Conservation (phyloP, 1,140 invertebrate genomes). For the Ditylenchus dipsaci region DNA sequence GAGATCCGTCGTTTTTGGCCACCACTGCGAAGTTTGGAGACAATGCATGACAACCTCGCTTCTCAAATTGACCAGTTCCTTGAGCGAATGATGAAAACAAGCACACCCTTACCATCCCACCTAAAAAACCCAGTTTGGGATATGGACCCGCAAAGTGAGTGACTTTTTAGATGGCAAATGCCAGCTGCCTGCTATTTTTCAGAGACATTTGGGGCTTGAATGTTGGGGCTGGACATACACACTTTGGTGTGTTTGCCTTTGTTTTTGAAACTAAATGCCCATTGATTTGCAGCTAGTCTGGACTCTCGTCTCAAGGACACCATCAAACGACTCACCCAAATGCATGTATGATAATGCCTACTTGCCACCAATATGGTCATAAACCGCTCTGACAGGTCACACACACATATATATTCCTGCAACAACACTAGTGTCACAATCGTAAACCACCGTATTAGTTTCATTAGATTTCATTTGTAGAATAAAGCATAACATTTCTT, state of each 20-base stretch:
- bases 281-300: constrained; percentile 16
- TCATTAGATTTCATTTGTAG: no score
- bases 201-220: background rate
- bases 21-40: constrained; percentile 52
- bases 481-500: no score
- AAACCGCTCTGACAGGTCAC: no score
- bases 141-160: constrained; percentile 20
- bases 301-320: constrained; percentile 30
- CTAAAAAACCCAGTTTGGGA: constrained; percentile 42
- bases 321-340: constrained; percentile 14
- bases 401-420: no score
- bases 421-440: no score
- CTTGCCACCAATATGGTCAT: no score
- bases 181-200: background rate
- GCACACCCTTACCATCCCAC: constrained; percentile 53
- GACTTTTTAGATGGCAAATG: background rate
- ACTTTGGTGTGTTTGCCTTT: background rate
- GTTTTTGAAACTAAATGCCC: background rate
- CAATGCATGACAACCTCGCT: constrained; percentile 50
- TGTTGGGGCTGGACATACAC: no score
- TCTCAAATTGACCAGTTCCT: constrained; percentile 52
- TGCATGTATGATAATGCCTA: background rate
- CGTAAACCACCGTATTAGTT: no score
- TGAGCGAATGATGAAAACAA: constrained; percentile 41
- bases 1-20: constrained; percentile 57